phyloP scores from a whole-genome alignment of 2,113 vertebrate species.

The Esox niger region DNA sequence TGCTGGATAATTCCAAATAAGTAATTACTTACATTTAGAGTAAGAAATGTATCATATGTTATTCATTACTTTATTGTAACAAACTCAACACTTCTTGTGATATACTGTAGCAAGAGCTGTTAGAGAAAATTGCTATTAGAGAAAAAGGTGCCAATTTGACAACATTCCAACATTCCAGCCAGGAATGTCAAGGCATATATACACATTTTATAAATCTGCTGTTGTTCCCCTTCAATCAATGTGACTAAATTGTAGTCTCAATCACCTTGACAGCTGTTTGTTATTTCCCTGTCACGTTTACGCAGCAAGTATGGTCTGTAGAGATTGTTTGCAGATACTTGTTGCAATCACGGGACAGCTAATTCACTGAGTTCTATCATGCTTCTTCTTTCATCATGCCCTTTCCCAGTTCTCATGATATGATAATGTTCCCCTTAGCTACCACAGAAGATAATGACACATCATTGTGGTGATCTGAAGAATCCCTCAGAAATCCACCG shows the following conservation, averaged over 20 bases:
- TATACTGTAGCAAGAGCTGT: too few species aligned
- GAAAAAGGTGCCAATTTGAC: too few species aligned
- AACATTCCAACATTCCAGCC: too few species aligned
- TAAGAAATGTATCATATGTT: too few species aligned
- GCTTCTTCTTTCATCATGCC: conserved; percentile 24
- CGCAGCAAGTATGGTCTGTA: background rate
- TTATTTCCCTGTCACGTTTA: conserved; percentile 7
- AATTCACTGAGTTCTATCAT: background rate
- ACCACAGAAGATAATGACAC: conserved; percentile 29
- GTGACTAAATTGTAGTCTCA: conserved; percentile 7
- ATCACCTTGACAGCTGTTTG: conserved; percentile 7
- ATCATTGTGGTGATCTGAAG: conserved; percentile 33
- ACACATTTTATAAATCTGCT: too few species aligned
- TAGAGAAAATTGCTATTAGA: too few species aligned
- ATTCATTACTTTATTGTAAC: too few species aligned
- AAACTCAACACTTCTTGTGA: too few species aligned
- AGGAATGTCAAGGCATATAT: too few species aligned
- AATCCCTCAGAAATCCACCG: conserved; percentile 26
- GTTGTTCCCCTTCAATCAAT: too few species aligned
- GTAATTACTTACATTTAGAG: too few species aligned
- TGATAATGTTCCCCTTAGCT: conserved; percentile 17
- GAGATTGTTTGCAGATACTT: background rate
- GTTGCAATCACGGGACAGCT: background rate
- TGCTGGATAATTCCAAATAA: too few species aligned
- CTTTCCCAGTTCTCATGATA: conserved; percentile 13